Percentiles rank a stretch among this genome's conserved stretches.
These are phyloP conservation scores for Cisticola juncidis DNA, from an alignment of 2,113 vertebrate genomes.

Conservation along the genomic window DNA sequence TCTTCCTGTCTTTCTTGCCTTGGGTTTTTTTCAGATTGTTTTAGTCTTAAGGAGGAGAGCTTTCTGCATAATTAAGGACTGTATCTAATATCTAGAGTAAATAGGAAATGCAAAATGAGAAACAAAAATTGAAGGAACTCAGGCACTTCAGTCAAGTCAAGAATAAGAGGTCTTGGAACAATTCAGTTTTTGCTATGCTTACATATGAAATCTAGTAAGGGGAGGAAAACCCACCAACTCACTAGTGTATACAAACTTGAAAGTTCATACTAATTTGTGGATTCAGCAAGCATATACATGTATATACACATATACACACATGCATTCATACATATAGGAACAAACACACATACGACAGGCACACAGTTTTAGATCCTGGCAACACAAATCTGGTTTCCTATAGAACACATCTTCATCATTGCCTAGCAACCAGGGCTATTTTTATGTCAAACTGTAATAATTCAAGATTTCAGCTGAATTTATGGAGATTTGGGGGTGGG, in stretches of 20 bases:
- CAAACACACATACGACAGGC: background rate
- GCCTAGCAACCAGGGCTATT: conserved; percentile 61
- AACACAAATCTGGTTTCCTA: conserved; percentile 36
- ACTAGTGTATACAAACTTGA: background rate
- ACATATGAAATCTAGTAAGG: background rate
- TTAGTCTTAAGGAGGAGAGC: background rate
- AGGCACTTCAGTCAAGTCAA: background rate
- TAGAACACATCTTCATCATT: background rate
- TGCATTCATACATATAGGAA: background rate
- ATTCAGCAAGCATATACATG: background rate
- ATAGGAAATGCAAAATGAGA: background rate
- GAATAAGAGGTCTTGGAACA: background rate
- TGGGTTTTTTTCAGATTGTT: background rate
- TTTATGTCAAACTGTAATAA: conserved; percentile 44
- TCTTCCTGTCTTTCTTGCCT: too few relatives aligned
- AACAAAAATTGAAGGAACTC: background rate
- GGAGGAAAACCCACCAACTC: accelerated
- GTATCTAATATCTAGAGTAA: background rate
- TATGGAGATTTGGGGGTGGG: background rate
- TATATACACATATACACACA: background rate
- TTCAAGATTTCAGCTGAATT: conserved; percentile 7
- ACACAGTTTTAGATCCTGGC: conserved; percentile 7
- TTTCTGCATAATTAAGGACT: background rate
- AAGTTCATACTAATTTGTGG: background rate
- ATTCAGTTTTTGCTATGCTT: background rate